Evolutionary conservation across 2,113 vertebrate genomes (phyloP).

Genomic region (Anoplopoma fimbria): DNA sequence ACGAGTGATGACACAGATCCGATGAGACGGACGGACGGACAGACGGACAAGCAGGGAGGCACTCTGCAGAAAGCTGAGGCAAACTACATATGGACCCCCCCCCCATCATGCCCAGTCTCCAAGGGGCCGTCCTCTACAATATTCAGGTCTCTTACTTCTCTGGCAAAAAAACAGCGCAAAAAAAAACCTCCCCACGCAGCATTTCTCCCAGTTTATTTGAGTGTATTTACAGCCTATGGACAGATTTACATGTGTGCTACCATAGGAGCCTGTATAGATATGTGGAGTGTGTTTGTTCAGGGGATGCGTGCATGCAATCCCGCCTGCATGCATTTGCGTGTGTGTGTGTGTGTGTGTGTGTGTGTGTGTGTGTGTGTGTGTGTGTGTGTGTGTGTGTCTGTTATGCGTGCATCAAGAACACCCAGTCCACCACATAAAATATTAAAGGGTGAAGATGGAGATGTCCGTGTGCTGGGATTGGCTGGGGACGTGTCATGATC

Average conservation of each 20-base stretch:
- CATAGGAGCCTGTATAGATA: conserved; percentile 8
- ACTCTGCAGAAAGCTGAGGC: conserved; percentile 59
- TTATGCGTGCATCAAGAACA: conserved; percentile 84
- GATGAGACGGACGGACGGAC: conserved; percentile 85
- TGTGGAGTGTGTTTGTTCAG: conserved; percentile 17
- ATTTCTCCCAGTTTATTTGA: conserved; percentile 75
- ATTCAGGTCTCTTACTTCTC: conserved; percentile 57
- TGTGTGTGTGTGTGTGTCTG: conserved; percentile 15
- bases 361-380: conserved; percentile 10
- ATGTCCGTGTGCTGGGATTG: conserved; percentile 91
- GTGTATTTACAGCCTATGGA: conserved; percentile 71
- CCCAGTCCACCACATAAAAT: conserved; percentile 89
- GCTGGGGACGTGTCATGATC: conserved; percentile 93
- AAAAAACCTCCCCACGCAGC: conserved; percentile 80
- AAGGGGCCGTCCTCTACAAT: conserved; percentile 58
- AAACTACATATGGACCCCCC: conserved; percentile 33
- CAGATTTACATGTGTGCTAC: conserved; percentile 55
- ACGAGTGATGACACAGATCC: conserved; percentile 93
- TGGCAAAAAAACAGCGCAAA: conserved; percentile 75
- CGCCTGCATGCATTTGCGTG: background rate
- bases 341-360: conserved; percentile 16
- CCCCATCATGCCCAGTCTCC: conserved; percentile 33
- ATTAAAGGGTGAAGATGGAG: conserved; percentile 95
- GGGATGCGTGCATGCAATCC: conserved; percentile 7
- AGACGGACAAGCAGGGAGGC: conserved; percentile 54